Evolutionary conservation across 2,888 invertebrate genomes (phyloP), one percentile per base, ranked within the genome.

Genomic region (Chalcis sispes): DNA sequence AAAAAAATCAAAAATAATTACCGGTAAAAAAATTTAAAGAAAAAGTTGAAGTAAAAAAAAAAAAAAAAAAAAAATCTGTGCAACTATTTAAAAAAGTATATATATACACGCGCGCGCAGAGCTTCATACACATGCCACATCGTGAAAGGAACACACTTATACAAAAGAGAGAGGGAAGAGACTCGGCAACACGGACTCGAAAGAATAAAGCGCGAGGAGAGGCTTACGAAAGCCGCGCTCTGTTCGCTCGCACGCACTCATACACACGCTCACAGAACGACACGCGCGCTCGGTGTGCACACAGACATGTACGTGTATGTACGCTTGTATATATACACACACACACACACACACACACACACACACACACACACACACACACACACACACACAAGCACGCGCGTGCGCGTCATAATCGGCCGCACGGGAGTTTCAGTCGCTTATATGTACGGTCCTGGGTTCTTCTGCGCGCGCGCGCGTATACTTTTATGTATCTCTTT

Each of bases 141-240:
- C n/a, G n/a, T n/a, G 15, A 15, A 42, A 42, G 13, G 18, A 59
- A 36, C 4, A 23, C 7, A 10, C 15, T 1, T 32, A 18, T 27
- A 67, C 4, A 50, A 50, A 20, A 50, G 46, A 59, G 59, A 59
- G 58, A 69, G 20, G 13, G 25, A 27, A 5, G 42, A 20, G 50
- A 50, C 65, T 50, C 27, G 46, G 40, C 36, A 13, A 23, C 2
- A 46, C 67, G 8, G 2, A 50, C 20, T 70, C 69, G 48, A 59
- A 59, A 59, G 40, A 8, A 58, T 20, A 56, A 62, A 56, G 73
- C 64, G 46, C 15, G 32, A 2, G 46, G 54, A 42, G 61, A 7
- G 50, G 40, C 66, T 76, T 76, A 56, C 71, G 66, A 72, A 76
- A 76, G 67, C 76, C n/a, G 29, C 52, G 3, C 25, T 18, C 5